A percentile compares a stretch with the other conserved stretches of the same genome.
Evolutionary conservation across 1,140 invertebrate genomes (phyloP).

Genomic region (Tyrophagus putrescentiae): DNA sequence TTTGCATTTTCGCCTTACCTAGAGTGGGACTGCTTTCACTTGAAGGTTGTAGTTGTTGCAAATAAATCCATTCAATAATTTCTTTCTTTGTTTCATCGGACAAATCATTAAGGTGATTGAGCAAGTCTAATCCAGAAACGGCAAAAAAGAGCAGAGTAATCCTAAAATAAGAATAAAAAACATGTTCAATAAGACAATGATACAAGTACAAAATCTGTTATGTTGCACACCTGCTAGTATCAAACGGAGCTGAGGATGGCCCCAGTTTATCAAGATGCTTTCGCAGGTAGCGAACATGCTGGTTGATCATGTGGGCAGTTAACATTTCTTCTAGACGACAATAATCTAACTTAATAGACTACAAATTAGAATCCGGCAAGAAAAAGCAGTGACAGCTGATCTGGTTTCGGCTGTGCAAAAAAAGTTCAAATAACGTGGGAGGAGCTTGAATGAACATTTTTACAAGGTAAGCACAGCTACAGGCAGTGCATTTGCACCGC

Average conservation of each 20-base stretch:
- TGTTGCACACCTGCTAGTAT: constrained; percentile 32
- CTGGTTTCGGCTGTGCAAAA: too few relatives aligned
- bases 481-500: too few relatives aligned
- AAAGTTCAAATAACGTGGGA: too few relatives aligned
- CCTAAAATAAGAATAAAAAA: constrained; percentile 2
- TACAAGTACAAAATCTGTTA: not conserved
- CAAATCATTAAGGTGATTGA: constrained; percentile 53
- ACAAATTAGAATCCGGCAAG: too few relatives aligned
- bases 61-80: constrained; percentile 81
- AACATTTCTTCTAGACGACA: not conserved
- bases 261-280: constrained; percentile 47
- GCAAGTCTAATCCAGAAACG: constrained; percentile 69
- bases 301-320: not conserved
- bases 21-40: not conserved
- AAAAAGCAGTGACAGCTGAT: too few relatives aligned
- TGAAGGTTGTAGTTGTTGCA: constrained; percentile 47
- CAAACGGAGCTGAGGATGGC: constrained; percentile 41
- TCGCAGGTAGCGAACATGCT: constrained; percentile 45
- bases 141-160: constrained; percentile 50
- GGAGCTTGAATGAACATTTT: too few relatives aligned
- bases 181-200: not conserved
- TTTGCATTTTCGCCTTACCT: too few relatives aligned
- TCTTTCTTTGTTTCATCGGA: constrained; percentile 42
- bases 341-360: too few relatives aligned
- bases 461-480: too few relatives aligned